Percentiles rank a stretch among this genome's conserved stretches.
These are phyloP conservation scores for Suillia variegata DNA, from an alignment of 2,888 invertebrate species.

Conservation along the genomic window DNA sequence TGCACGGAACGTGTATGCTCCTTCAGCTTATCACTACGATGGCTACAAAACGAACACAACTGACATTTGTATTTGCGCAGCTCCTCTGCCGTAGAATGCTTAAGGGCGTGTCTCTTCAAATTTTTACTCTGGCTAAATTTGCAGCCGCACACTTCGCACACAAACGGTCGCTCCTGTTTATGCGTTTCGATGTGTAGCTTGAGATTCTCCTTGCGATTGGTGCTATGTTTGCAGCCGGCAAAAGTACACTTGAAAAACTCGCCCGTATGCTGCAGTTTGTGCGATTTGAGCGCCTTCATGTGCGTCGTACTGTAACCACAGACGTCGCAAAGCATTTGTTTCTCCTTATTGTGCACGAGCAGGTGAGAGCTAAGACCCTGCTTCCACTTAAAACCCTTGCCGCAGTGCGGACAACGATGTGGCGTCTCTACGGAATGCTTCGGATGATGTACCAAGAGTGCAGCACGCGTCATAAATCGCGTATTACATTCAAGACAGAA, in stretches of 20 bases:
- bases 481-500: conserved; percentile 64
- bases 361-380: conserved; percentile 65
- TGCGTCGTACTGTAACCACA: conserved; percentile 67
- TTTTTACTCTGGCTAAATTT: conserved; percentile 66
- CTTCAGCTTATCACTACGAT: conserved; percentile 64
- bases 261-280: conserved; percentile 64
- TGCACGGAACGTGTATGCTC: conserved; percentile 62
- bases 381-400: conserved; percentile 66
- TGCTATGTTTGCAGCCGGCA: conserved; percentile 61
- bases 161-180: conserved; percentile 64
- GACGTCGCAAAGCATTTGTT: conserved; percentile 65
- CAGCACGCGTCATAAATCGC: conserved; percentile 63
- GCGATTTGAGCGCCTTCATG: conserved; percentile 64
- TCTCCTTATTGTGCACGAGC: conserved; percentile 62
- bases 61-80: conserved; percentile 58
- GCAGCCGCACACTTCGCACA: conserved; percentile 66
- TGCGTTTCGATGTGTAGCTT: conserved; percentile 65
- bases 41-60: conserved; percentile 62
- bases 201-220: conserved; percentile 64
- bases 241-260: conserved; percentile 63
- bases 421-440: conserved; percentile 65
- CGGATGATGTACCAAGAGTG: conserved; percentile 63
- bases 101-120: conserved; percentile 57
- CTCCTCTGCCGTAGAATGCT: conserved; percentile 49
- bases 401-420: conserved; percentile 63